These are phyloP conservation scores for Macroteleia sp. DNA, from an alignment of 2,888 invertebrate species.

Conservation along the genomic window DNA sequence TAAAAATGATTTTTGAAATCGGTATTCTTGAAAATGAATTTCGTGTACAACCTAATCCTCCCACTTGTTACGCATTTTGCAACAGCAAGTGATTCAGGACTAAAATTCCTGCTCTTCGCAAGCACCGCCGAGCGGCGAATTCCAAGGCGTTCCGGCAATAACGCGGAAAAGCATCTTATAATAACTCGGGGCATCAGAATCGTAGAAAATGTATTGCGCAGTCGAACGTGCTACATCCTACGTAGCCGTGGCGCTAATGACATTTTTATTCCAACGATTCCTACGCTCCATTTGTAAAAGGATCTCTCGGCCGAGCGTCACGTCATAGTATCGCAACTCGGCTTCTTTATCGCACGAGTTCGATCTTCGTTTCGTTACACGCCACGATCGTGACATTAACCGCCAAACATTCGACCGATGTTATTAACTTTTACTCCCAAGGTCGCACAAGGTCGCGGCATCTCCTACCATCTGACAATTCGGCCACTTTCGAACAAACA, in stretches of 20 bases:
- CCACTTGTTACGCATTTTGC: too few species aligned
- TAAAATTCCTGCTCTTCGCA: too few species aligned
- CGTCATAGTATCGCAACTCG: background rate
- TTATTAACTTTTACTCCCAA: slow-evolving; percentile 72
- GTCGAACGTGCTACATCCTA: slow-evolving; percentile 23
- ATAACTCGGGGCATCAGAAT: slow-evolving; percentile 10
- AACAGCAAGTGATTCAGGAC: too few species aligned
- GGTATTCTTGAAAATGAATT: too few species aligned
- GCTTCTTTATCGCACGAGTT: background rate
- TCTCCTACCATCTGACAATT: slow-evolving; percentile 22
- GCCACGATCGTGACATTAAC: slow-evolving; percentile 71
- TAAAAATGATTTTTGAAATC: too few species aligned
- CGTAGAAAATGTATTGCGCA: slow-evolving; percentile 37
- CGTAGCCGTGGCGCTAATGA: slow-evolving; percentile 13
- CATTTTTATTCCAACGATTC: slow-evolving; percentile 24
- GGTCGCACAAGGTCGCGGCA: slow-evolving; percentile 72
- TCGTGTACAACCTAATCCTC: too few species aligned
- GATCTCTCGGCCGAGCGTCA: slow-evolving; percentile 8
- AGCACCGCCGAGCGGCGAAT: background rate
- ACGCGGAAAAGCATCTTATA: slow-evolving; percentile 28
- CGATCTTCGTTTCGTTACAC: slow-evolving; percentile 2
- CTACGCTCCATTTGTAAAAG: slow-evolving; percentile 27
- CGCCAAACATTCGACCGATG: slow-evolving; percentile 70
- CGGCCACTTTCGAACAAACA: slow-evolving; percentile 28
- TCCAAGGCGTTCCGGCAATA: slow-evolving; percentile 17